Base-by-base conservation (phyloP, 2,888 invertebrate species). In the Neoascia interrupta region DNA sequence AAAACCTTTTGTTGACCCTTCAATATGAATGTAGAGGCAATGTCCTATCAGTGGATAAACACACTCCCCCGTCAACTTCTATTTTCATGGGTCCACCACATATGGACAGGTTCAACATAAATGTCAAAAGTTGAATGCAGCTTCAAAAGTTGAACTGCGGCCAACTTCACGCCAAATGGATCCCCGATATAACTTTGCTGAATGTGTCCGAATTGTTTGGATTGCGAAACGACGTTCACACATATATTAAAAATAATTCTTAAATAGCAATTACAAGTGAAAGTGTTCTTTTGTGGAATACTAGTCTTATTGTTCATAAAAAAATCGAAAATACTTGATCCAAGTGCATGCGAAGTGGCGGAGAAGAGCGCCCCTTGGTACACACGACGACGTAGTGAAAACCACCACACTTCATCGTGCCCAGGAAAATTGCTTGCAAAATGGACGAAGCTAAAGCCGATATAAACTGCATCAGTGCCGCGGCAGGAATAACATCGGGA, bases 201-300 rank as follows among this genome's bases (percentile, higher is more conserved):
- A 74, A 80, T 74, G 79, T 73, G 79, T 73, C 61, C 80, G 80
- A 80, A 74, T 80, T 80, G 80, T 80, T 80, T 80, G 80, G 80
- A 80, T 80, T 80, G 80, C 80, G 80, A 80, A 80, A 80, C 80
- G 80, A 80, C 80, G 80, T 80, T 80, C 74, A 80, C 68, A 80
- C 74, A 80, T 74, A 79, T 66, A 79, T 73, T 79, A 80, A 63
- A 80, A 80, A 68, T 66, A 68, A 69, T 80, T 74, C 74, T 61
- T 58, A 69, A 69, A 66, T 60, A 69, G 69, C 61, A 80, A 69
- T 74, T 80, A 53, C 68, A 63, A 68, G 74, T 73, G 80, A 80
- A 80, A 74, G 74, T 61, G 74, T 74, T 53, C 45, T 80, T 11
- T 34, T 66, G 56, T 45, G 31, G 39, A 79, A 51, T 72, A 39